Evolutionary conservation across 1,140 invertebrate genomes (phyloP).

Genomic region (Steinernema feltiae): DNA sequence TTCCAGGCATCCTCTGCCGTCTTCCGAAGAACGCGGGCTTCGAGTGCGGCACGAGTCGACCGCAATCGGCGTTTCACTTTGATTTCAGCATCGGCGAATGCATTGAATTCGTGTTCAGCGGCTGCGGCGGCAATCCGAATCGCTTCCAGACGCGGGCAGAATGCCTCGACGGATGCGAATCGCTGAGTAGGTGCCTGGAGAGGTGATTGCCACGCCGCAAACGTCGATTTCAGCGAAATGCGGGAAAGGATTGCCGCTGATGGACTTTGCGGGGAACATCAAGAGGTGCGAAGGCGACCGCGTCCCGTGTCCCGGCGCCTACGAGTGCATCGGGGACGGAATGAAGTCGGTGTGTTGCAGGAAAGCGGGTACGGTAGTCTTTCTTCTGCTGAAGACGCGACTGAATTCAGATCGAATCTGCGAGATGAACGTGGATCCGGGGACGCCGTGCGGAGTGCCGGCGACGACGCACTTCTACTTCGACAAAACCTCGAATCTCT

Average conservation of each 20-base stretch:
- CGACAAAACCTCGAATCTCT: slow-evolving; percentile 35
- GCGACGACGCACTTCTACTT: slow-evolving; percentile 36
- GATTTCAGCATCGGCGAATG: slow-evolving; percentile 37
- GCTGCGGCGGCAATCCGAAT: slow-evolving; percentile 44
- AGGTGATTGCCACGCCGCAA: background rate
- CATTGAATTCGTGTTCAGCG: slow-evolving; percentile 40
- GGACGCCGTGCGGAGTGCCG: slow-evolving; percentile 31
- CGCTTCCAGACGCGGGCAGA: slow-evolving; percentile 37
- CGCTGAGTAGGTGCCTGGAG: slow-evolving; percentile 22
- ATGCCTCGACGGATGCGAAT: slow-evolving; percentile 36
- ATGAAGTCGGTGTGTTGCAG: slow-evolving; percentile 38
- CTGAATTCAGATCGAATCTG: slow-evolving; percentile 41
- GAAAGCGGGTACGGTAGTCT: slow-evolving; percentile 28
- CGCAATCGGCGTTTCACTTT: slow-evolving; percentile 39
- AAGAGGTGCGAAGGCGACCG: slow-evolving; percentile 40
- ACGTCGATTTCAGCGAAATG: slow-evolving; percentile 29
- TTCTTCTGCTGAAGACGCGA: background rate
- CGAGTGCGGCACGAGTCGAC: slow-evolving; percentile 31
- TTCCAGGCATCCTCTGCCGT: slow-evolving; percentile 37
- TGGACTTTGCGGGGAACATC: slow-evolving; percentile 44
- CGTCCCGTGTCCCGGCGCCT: slow-evolving; percentile 37
- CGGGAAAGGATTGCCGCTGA: slow-evolving; percentile 40
- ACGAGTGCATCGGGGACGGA: slow-evolving; percentile 34
- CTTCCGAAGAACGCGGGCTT: slow-evolving; percentile 35
- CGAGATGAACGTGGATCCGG: slow-evolving; percentile 25